Evolutionary conservation across 1,140 invertebrate genomes (phyloP), one percentile per base, ranked within the genome.

Genomic region (Mactra quadrangularis): DNA sequence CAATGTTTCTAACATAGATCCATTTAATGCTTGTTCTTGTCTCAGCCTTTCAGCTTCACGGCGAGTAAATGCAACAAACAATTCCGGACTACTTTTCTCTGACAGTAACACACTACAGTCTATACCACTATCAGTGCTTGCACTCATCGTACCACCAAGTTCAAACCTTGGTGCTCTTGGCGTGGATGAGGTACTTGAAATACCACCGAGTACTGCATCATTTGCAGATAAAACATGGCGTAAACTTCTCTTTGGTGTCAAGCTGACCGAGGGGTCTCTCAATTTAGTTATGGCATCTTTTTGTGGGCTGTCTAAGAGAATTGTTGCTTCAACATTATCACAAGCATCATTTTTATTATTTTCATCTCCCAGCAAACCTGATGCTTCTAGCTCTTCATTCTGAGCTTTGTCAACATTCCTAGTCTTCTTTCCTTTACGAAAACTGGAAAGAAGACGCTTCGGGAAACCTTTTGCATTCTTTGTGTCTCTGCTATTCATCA

Each of bases 111-210:
- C 38, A 50, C 77, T 75, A 72, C 79, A 82, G 31, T 82, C 79
- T 38, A 82, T 82, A 19, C 79, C 79, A 53, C 79, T 82, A 27
- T 82, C 79, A 35, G 71, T 50, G 41, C 79, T 82, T 0, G 66
- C 62, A 72, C 78, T 82, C 66, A 71, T 82, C 1, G 19, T 19
- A 27, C 70, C 70, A 9, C 55, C 68, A 3, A 74, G 70, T 31
- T 55, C 52, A n/a, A 72, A 52, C 15, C 70, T 64, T 27, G 9
- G 19, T 3, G 19, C 25, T 53, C n/a, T 33, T 22, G 79, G 79
- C 9, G 79, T 50, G 17, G 77, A 45, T 7, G 68, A 31, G 27
- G 70, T 81, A 66, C 33, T 45, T 15, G 27, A 15, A 33, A 68
- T 17, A 27, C 53, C 64, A 27, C 38, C 17, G n/a, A 31, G 17